Conservation (phyloP, 2,797 vertebrate species). For the Cirrhinus mrigala region DNA sequence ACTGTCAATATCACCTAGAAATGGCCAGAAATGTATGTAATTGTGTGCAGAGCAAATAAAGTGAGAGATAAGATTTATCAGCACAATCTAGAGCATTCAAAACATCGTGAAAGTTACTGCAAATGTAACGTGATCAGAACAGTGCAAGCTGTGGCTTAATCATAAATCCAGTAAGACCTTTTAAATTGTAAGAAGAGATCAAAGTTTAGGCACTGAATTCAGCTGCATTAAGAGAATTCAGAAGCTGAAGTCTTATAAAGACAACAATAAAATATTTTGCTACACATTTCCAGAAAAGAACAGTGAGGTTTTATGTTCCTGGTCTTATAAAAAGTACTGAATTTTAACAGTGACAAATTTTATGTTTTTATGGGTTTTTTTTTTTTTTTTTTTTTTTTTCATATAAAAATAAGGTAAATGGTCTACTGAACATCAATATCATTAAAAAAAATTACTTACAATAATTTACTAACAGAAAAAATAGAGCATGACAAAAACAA, state of each 20-base stretch:
- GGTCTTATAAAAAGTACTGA: not conserved
- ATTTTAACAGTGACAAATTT: too few relatives aligned
- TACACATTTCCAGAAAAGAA: not conserved
- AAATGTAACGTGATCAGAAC: not conserved
- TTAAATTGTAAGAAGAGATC: not conserved
- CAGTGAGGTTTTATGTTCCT: not conserved
- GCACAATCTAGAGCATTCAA: not conserved
- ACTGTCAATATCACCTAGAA: not conserved
- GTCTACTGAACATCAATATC: not conserved
- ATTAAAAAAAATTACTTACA: not conserved
- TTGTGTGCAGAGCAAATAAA: slow-evolving; percentile 9
- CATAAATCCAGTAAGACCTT: not conserved
- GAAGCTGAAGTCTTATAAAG: not conserved
- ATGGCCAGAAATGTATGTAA: not conserved
- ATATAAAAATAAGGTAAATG: not conserved
- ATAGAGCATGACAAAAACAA: not conserved
- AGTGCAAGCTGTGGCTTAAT: not conserved
- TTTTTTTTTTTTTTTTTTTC: too few relatives aligned
- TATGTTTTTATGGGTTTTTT: too few relatives aligned
- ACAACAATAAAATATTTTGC: too few relatives aligned
- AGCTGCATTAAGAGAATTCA: not conserved
- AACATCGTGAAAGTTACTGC: not conserved
- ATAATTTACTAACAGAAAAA: not conserved
- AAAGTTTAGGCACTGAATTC: not conserved
- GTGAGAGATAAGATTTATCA: not conserved